phyloP scores from a whole-genome alignment of 1,140 invertebrate genomes.

The Megalonaias nervosa region DNA sequence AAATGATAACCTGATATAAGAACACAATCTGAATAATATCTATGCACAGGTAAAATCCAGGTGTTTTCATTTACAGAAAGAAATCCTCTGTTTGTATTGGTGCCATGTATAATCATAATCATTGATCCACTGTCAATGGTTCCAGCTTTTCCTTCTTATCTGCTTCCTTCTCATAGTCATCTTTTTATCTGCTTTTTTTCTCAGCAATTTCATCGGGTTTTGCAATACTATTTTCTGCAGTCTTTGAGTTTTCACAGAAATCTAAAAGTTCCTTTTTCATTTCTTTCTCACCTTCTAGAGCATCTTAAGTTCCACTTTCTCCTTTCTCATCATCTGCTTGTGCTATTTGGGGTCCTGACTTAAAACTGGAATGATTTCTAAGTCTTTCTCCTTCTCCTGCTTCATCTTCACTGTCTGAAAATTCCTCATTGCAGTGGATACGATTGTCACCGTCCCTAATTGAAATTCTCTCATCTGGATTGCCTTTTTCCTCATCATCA shows the following conservation, averaged over 20 bases:
- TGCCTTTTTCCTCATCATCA: slow-evolving; percentile 84
- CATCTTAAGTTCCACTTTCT: slow-evolving; percentile 37
- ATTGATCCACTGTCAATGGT: too few relatives aligned
- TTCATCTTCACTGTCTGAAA: slow-evolving; percentile 94
- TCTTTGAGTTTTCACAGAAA: slow-evolving; percentile 47
- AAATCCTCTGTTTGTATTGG: too few relatives aligned
- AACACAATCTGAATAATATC: too few relatives aligned
- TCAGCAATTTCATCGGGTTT: too few relatives aligned
- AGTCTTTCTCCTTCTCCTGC: slow-evolving; percentile 86
- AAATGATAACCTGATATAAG: too few relatives aligned
- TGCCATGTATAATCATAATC: too few relatives aligned
- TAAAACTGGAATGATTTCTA: slow-evolving; percentile 83
- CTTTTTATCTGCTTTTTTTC: too few relatives aligned
- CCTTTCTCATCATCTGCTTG: slow-evolving; percentile 72
- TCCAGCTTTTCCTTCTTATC: too few relatives aligned
- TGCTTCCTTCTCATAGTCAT: too few relatives aligned
- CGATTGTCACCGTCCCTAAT: slow-evolving; percentile 84
- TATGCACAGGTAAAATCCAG: too few relatives aligned
- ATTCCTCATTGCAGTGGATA: slow-evolving; percentile 96
- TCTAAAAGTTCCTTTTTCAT: slow-evolving; percentile 53
- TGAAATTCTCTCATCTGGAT: slow-evolving; percentile 90
- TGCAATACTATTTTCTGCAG: slow-evolving; percentile 33
- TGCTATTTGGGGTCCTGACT: slow-evolving; percentile 78
- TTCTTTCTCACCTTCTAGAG: slow-evolving; percentile 55
- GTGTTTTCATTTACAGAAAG: too few relatives aligned